A percentile compares a stretch with the other conserved stretches of the same genome.
Evolutionary conservation across 2,797 vertebrate species (phyloP).

Genomic region (Hippopotamyrus pictus): DNA sequence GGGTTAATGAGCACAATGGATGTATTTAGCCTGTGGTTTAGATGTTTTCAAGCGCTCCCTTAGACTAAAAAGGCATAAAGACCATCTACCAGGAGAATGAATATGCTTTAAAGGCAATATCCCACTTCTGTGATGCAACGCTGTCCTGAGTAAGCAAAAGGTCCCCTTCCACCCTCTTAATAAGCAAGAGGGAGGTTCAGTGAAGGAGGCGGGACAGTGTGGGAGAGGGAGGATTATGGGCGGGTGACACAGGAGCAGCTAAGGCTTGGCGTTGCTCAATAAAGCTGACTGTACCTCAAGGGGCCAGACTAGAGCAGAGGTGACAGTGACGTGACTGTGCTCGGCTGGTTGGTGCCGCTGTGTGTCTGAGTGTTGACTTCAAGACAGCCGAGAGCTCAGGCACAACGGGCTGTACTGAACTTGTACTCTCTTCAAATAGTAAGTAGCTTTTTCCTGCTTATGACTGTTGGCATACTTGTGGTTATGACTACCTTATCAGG

Average conservation of each 20-base stretch:
- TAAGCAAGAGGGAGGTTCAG: not conserved
- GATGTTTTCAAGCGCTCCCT: not conserved
- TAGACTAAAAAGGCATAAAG: not conserved
- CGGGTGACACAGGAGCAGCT: not conserved
- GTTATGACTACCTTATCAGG: not conserved
- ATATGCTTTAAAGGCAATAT: not conserved
- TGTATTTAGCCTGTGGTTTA: not conserved
- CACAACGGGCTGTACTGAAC: not conserved
- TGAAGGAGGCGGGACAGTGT: not conserved
- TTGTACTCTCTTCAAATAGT: not conserved
- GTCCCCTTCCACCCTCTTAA: not conserved
- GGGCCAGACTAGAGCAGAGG: conserved; percentile 51
- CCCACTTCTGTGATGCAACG: not conserved
- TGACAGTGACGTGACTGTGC: conserved; percentile 37
- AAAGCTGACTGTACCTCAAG: conserved; percentile 23
- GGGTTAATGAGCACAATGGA: not conserved
- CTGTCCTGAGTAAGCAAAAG: not conserved
- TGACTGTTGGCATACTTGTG: not conserved
- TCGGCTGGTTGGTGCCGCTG: conserved; percentile 26
- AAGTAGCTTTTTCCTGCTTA: not conserved
- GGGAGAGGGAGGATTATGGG: not conserved
- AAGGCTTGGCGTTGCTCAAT: conserved; percentile 46
- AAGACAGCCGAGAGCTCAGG: not conserved
- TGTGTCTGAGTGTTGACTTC: not conserved
- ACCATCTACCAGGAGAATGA: not conserved